phyloP scores from a whole-genome alignment of 2,113 vertebrate species.

The Ranitomeya variabilis region DNA sequence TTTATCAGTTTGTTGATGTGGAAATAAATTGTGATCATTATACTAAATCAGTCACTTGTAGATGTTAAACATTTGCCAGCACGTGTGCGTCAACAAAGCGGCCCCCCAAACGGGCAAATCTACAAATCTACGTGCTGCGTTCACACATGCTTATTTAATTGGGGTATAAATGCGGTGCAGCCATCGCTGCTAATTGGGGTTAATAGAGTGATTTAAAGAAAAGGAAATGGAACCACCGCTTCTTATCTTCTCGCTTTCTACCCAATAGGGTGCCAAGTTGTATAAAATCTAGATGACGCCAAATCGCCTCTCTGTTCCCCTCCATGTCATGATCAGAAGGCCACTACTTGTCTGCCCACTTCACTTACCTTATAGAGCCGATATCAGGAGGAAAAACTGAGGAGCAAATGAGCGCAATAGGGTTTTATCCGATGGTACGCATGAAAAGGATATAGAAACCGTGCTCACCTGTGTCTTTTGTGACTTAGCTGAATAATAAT shows the following conservation, averaged over 20 bases:
- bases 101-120: background rate
- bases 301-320: too few species aligned
- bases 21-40: conserved; percentile 53
- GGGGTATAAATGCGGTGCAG: background rate
- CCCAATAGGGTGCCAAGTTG: background rate
- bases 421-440: too few species aligned
- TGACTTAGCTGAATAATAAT: too few species aligned
- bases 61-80: conserved; percentile 22
- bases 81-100: conserved; percentile 20
- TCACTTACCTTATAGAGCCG: background rate
- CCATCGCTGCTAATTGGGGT: conserved; percentile 16
- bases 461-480: too few species aligned
- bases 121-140: conserved; percentile 13
- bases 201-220: background rate
- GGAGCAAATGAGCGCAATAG: too few species aligned
- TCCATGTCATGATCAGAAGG: too few species aligned
- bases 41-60: conserved; percentile 35
- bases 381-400: too few species aligned
- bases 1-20: conserved; percentile 53
- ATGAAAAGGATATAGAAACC: too few species aligned
- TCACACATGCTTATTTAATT: conserved; percentile 24
- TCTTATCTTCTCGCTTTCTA: background rate
- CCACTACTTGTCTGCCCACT: too few species aligned
- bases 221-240: background rate
- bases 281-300: background rate